Conservation (phyloP, 2,888 invertebrate genomes). For the Sceliomorpha sp. region DNA sequence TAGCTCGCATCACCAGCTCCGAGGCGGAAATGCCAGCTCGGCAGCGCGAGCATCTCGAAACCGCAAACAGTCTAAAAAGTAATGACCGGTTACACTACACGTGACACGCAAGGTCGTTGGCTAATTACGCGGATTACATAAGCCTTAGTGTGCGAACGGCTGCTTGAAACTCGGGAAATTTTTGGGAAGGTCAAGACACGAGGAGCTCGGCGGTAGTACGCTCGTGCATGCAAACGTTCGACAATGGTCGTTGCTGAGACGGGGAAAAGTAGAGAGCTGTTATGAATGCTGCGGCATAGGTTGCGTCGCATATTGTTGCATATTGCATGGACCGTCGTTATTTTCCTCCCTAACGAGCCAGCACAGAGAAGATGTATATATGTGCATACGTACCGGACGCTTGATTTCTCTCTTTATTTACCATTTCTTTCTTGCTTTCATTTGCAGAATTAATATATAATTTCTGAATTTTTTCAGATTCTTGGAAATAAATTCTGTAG, state of each 20-base stretch:
- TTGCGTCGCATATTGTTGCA: slow-evolving; percentile 71
- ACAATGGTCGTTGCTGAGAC: slow-evolving; percentile 25
- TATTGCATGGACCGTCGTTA: slow-evolving; percentile 76
- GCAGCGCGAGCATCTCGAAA: slow-evolving; percentile 92
- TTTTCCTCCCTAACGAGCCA: slow-evolving; percentile 76
- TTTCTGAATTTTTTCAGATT: too few species aligned
- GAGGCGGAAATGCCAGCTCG: slow-evolving; percentile 91
- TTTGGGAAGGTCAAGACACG: slow-evolving; percentile 30
- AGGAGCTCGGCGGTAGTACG: slow-evolving; percentile 3
- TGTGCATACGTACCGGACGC: slow-evolving; percentile 61
- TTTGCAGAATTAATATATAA: slow-evolving; percentile 31
- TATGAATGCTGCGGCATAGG: slow-evolving; percentile 59
- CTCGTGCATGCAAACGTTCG: slow-evolving; percentile 28
- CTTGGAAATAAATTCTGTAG: too few species aligned
- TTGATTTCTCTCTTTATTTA: slow-evolving; percentile 61
- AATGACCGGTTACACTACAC: slow-evolving; percentile 5
- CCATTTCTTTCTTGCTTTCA: slow-evolving; percentile 23
- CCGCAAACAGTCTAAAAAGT: slow-evolving; percentile 90
- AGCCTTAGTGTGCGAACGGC: not conserved
- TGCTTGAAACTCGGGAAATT: slow-evolving; percentile 15
- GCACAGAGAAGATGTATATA: slow-evolving; percentile 63
- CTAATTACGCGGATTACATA: slow-evolving; percentile 1
- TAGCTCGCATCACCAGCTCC: slow-evolving; percentile 94
- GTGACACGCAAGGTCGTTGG: not conserved
- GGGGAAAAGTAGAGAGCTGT: slow-evolving; percentile 63